phyloP scores from a whole-genome alignment of 2,113 vertebrate genomes.

The Notiomystis cincta region DNA sequence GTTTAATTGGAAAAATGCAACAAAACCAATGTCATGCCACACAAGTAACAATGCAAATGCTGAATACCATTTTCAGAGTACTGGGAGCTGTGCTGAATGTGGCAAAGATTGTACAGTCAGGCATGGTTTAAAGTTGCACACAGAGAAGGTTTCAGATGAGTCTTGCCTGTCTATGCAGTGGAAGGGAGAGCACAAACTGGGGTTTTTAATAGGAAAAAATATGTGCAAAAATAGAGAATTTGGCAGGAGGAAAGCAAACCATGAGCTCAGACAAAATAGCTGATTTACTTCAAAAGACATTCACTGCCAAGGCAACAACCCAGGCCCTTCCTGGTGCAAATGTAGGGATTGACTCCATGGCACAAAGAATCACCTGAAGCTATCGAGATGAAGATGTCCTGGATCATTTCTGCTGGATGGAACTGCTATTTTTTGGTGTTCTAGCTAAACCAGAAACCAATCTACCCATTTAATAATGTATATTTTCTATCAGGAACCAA shows the following conservation, averaged over 20 bases:
- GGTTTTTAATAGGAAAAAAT: neutral
- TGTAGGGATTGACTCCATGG: neutral
- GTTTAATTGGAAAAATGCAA: constrained; percentile 20
- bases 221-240: neutral
- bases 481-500: neutral
- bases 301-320: neutral
- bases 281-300: neutral
- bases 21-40: neutral
- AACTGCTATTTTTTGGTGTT: neutral
- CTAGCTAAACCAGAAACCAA: neutral
- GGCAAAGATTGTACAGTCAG: neutral
- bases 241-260: neutral
- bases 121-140: neutral
- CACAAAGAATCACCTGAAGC: neutral
- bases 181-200: neutral
- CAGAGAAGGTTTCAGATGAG: neutral
- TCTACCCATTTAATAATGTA: neutral
- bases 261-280: neutral
- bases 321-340: neutral
- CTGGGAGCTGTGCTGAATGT: neutral
- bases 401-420: neutral
- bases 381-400: neutral
- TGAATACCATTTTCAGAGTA: neutral
- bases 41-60: neutral
- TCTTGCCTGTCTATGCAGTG: neutral